Percentiles rank a stretch among this genome's conserved stretches.
Conservation (phyloP, 2,888 invertebrate genomes). For the Chouioia cunea region DNA sequence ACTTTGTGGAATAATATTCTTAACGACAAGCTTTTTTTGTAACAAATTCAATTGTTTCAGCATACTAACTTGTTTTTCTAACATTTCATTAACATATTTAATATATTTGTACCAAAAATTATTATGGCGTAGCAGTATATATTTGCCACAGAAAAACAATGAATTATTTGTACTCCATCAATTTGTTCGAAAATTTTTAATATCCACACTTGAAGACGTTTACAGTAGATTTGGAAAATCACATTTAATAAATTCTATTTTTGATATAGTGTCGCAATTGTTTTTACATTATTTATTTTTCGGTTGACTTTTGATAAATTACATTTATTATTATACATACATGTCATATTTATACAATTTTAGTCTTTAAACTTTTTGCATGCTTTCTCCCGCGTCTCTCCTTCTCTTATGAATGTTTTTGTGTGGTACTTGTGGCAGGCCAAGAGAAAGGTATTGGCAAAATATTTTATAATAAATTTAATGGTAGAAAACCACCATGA, state of each 20-base stretch:
- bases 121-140: constrained; percentile 15
- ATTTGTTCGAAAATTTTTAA: constrained; percentile 30
- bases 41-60: constrained; percentile 34
- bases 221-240: constrained; percentile 29
- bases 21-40: constrained; percentile 33
- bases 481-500: constrained; percentile 31
- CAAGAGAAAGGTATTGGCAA: constrained; percentile 76
- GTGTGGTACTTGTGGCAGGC: constrained; percentile 80
- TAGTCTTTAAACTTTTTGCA: constrained; percentile 71
- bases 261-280: constrained; percentile 31
- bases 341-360: constrained; percentile 62
- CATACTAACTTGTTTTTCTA: constrained; percentile 37
- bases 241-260: constrained; percentile 21
- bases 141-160: constrained; percentile 7
- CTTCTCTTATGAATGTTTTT: constrained; percentile 80
- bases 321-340: constrained; percentile 49
- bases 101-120: constrained; percentile 29
- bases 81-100: constrained; percentile 32
- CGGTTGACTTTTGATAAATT: constrained; percentile 38
- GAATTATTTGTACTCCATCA: constrained; percentile 26
- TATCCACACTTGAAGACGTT: constrained; percentile 31
- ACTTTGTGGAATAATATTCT: neutral
- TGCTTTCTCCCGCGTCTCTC: constrained; percentile 78
- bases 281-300: constrained; percentile 22
- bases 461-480: constrained; percentile 53